Evolutionary conservation across 2,888 invertebrate species (phyloP), one percentile per base, ranked within the genome.

Genomic region (Petrophora chlorosata): DNA sequence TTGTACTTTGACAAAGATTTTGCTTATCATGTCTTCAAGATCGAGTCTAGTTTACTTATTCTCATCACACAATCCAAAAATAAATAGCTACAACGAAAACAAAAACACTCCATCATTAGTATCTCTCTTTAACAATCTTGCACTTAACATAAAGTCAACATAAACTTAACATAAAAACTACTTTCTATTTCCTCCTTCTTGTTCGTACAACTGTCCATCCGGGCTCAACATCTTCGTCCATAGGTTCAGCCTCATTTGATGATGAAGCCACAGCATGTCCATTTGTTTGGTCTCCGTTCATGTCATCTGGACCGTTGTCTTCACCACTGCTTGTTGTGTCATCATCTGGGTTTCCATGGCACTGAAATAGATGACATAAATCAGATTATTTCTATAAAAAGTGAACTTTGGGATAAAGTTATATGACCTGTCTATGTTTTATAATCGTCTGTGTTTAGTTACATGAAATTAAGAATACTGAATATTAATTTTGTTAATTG

Each of bases 141-240:
- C 15, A 26, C 26, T 28, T 34, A 14, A 26, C 4, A 33, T 16
- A 32, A 38, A 16, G 3, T 23, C n/a, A 36, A 23, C 16, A 10
- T 14, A 22, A 40, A 40, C 26, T n/a, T 28, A 38, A 40, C 12
- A 26, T 33, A 32, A 39, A 40, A 19, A 32, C 22, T 38, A 41
- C 41, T 42, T 32, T 60, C 77, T 79, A 90, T 85, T 92, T 88
- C 83, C 86, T 86, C 71, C 90, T 88, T 57, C 87, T 80, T 5
- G 90, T 79, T 59, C 89, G 85, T 0, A 94, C 93, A 39, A 92
- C 90, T 8, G 93, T 94, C 94, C 94, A 94, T n/a, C 93, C 94
- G 0, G 92, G 91, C 60, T 94, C 93, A 0, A 85, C 85, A 51
- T 90, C 90, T 56, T 89, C 90, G 12, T 91, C 89, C 79, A 87